Evolutionary conservation across 2,888 invertebrate species (phyloP), one percentile per base, ranked within the genome.

Genomic region (Torymus aiolomorphi): DNA sequence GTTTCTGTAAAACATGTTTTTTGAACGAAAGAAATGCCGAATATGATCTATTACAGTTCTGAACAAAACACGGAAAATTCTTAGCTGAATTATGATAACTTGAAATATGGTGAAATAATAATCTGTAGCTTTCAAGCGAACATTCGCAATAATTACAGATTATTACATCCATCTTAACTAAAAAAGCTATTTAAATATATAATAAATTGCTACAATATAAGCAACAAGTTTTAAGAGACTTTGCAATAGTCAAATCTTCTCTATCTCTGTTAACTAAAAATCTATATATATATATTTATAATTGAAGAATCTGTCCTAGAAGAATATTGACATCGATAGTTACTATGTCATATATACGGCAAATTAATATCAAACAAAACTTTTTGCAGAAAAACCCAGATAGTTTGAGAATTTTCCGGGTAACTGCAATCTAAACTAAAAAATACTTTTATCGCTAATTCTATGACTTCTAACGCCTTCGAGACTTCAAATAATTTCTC

Each of bases 21-120:
- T 54, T 76, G 18, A 69, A 62, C 3, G 57, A 20, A 52, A 3
- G 11, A 12, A 51, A 42, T 5, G 61, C 5, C 2, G 16, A 16
- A 18, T 69, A 70, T 10, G 8, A 13, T 31, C 69, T 49, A 61
- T 52, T 54, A 76, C 76, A 76, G 2, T 61, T 18, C 42, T 76
- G 49, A 54, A 67, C 14, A 54, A 67, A 67, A 54, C 67, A 67
- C 20, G 20, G 20, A 54, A 67, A 67, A 67, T 66, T 4, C 16
- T 52, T 67, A 18, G 20, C 52, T 54, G 24, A 67, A 31, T 24
- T 52, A n/a, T 67, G 20, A 49, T 20, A 54, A 3, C 5, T 49
- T 49, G 67, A 20, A 67, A 67, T 67, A 54, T 67, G 67, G 5
- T 67, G 52, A 20, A 67, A n/a, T 13, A 67, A 20, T 14, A 14